Percentiles rank a stretch among this genome's conserved stretches.
Evolutionary conservation across 2,113 vertebrate genomes (phyloP).

Genomic region (Channa argus): DNA sequence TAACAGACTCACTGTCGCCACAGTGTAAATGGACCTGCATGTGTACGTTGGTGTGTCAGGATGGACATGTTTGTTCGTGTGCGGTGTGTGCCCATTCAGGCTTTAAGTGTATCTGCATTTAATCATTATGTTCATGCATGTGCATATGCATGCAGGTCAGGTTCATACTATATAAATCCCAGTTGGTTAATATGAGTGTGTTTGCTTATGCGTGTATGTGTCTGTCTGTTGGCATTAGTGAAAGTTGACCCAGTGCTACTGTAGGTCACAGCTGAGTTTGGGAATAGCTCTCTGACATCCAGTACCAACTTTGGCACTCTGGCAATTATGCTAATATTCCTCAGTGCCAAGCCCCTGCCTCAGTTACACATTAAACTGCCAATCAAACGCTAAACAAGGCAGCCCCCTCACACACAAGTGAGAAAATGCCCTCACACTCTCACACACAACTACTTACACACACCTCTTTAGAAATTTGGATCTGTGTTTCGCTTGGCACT

Average conservation of each 20-base stretch:
- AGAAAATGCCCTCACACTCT: slow-evolving; percentile 33
- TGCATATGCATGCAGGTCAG: background rate
- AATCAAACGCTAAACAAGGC: slow-evolving; percentile 81
- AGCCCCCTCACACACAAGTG: slow-evolving; percentile 44
- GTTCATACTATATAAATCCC: background rate
- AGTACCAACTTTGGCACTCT: slow-evolving; percentile 76
- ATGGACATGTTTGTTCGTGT: slow-evolving; percentile 3
- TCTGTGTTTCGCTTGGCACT: slow-evolving; percentile 48
- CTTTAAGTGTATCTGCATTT: slow-evolving; percentile 14
- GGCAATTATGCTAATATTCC: slow-evolving; percentile 82
- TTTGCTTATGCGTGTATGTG: slow-evolving; percentile 18
- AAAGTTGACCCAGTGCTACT: slow-evolving; percentile 77
- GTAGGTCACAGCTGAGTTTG: slow-evolving; percentile 80
- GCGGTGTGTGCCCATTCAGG: background rate
- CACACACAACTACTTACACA: slow-evolving; percentile 15
- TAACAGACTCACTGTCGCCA: slow-evolving; percentile 88
- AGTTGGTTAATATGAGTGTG: background rate
- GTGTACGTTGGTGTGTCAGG: slow-evolving; percentile 3
- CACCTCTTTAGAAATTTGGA: slow-evolving; percentile 46
- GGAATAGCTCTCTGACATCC: slow-evolving; percentile 82
- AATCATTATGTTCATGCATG: background rate
- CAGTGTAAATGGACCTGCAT: slow-evolving; percentile 81
- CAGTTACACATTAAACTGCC: slow-evolving; percentile 77
- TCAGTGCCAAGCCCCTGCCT: slow-evolving; percentile 64
- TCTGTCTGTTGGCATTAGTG: slow-evolving; percentile 57